phyloP scores from a whole-genome alignment of 2,113 vertebrate species.

The Entelurus aequoreus region DNA sequence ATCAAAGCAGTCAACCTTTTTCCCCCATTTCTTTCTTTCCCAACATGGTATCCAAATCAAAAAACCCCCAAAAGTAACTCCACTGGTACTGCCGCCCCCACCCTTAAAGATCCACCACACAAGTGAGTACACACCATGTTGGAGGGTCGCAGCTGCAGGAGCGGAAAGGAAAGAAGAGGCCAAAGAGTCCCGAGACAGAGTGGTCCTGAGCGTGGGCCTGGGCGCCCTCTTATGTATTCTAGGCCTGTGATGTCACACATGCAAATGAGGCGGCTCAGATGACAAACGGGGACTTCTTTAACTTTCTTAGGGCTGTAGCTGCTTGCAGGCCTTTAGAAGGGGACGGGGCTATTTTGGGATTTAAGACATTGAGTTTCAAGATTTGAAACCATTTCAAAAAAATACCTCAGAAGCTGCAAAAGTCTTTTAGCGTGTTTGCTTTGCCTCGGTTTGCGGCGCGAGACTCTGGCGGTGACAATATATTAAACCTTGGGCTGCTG shows the following conservation, averaged over 20 bases:
- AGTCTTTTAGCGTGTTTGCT: neutral
- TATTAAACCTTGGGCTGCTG: slow-evolving; percentile 2
- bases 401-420: too few relatives aligned
- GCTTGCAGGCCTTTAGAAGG: slow-evolving; percentile 62
- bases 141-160: slow-evolving; percentile 70
- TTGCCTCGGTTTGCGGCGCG: neutral
- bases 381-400: slow-evolving; percentile 15
- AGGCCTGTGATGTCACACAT: slow-evolving; percentile 73
- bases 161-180: slow-evolving; percentile 70
- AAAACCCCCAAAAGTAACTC: slow-evolving; percentile 28
- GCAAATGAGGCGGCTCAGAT: slow-evolving; percentile 69
- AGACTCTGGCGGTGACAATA: slow-evolving; percentile 5
- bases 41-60: slow-evolving; percentile 34
- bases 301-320: slow-evolving; percentile 89
- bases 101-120: slow-evolving; percentile 41
- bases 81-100: slow-evolving; percentile 11
- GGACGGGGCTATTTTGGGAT: slow-evolving; percentile 84
- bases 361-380: slow-evolving; percentile 62
- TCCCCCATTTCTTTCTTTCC: neutral
- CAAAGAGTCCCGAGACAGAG: slow-evolving; percentile 77
- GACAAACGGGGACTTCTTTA: slow-evolving; percentile 81
- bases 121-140: slow-evolving; percentile 87
- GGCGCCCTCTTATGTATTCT: slow-evolving; percentile 83
- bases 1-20: neutral
- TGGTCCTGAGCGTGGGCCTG: slow-evolving; percentile 75